Percentiles rank a stretch among this genome's conserved stretches.
These are phyloP conservation scores for Axis porcinus DNA, from an alignment of 2,113 vertebrate species.

Conservation along the genomic window DNA sequence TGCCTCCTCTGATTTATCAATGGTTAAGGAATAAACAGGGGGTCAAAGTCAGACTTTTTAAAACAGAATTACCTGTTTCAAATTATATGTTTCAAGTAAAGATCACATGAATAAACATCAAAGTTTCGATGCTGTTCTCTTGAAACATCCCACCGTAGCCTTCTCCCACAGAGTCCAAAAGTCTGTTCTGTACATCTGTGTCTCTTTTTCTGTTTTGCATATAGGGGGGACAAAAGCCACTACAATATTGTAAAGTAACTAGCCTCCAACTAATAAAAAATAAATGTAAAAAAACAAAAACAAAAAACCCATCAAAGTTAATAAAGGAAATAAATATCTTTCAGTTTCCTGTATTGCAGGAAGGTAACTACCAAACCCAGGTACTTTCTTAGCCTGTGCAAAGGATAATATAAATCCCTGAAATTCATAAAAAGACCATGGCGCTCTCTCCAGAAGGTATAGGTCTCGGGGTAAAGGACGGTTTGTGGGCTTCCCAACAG, in stretches of 20 bases:
- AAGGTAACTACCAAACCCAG: neutral
- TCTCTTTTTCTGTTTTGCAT: no score
- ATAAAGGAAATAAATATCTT: neutral
- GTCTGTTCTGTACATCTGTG: no score
- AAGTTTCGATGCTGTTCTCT: no score
- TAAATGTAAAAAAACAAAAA: no score
- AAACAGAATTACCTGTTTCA: neutral
- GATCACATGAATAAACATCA: neutral
- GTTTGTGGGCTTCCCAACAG: neutral
- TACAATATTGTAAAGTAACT: no score
- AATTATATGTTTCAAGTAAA: slow-evolving; percentile 3
- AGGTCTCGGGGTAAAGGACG: neutral
- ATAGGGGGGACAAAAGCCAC: no score
- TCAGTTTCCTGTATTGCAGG: slow-evolving; percentile 8
- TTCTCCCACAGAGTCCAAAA: no score
- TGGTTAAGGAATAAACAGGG: neutral
- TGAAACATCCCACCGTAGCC: no score
- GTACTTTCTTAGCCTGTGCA: neutral
- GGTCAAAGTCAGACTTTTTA: slow-evolving; percentile 9
- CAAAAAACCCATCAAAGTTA: neutral
- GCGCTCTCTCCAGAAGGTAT: neutral
- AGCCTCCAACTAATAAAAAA: no score
- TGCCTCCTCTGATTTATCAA: neutral
- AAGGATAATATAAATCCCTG: neutral
- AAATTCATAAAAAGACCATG: neutral